Base-by-base conservation (phyloP, 1,140 invertebrate genomes). In the Brachionus rubens region DNA sequence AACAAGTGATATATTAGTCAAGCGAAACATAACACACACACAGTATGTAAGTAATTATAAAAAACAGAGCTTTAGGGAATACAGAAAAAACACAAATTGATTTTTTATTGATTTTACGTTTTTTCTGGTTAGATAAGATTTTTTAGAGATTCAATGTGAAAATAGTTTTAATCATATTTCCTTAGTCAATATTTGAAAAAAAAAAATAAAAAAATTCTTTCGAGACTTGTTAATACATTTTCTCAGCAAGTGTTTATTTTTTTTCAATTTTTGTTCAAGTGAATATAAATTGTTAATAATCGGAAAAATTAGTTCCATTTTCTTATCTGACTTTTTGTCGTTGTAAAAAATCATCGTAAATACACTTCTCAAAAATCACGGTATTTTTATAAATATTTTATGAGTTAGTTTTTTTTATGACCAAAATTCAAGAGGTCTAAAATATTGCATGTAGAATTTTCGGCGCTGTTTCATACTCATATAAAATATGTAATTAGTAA, bases 81-180 rank as follows among this genome's bases (percentile, higher is more conserved):
- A 54, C 26, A 43, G n/a, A 54, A 54, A 54, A 54, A 28, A 54
- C 52, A 54, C 26, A 54, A n/a, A 5, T 54, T n/a, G 28, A 28
- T 54, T 50, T 54, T 54, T 54, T 54, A 54, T 54, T 54, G 28
- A 54, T 54, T 54, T 28, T 54, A 54, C 52, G 52, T 54, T 54
- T 54, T 54, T 4, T 54, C 33, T 54, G 52, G 24, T 54, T 54
- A 54, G 52, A 54, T 54, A 54, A 54, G 52, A 30, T 28, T 5
- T 54, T 54, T 54, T 54, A 54, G 52, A 54, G 28, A 33, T 12
- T 54, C 52, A 54, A 54, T 54, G 52, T 28, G 52, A 54, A 54
- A 54, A 54, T 12, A n/a, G n/a, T n/a, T n/a, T n/a, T n/a, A n/a
- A n/a, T n/a, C n/a, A 28, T 54, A n/a, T 54, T 54, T 54, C 52